Conservation (phyloP, 2,797 vertebrate genomes). For the Centroberyx gerrardi region DNA sequence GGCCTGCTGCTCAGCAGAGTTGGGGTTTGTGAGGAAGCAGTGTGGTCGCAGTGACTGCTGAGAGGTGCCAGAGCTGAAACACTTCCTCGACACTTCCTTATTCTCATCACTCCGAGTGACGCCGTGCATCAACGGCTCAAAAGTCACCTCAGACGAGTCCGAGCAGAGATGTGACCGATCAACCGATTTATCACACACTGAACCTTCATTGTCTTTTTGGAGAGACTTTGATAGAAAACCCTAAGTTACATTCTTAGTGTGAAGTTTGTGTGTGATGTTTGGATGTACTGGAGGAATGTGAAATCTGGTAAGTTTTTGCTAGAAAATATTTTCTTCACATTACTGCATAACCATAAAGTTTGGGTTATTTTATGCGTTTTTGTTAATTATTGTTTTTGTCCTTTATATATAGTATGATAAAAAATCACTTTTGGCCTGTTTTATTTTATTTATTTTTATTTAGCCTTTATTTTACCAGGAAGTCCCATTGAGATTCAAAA, state of each 20-base stretch:
- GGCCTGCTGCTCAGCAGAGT: conserved; percentile 9
- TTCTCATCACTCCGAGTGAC: conserved; percentile 23
- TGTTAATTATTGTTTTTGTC: neutral
- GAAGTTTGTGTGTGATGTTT: conserved; percentile 16
- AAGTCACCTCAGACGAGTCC: conserved; percentile 8
- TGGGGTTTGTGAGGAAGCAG: conserved; percentile 70
- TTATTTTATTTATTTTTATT: too few species aligned
- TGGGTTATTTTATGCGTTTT: neutral
- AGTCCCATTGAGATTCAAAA: too few species aligned
- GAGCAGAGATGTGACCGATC: conserved; percentile 35
- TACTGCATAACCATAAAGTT: neutral
- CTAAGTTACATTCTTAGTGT: neutral
- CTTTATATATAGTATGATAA: neutral
- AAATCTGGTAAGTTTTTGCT: conserved; percentile 33
- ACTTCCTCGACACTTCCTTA: conserved; percentile 73
- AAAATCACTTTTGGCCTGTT: too few species aligned
- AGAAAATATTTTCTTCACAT: neutral
- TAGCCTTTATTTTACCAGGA: too few species aligned
- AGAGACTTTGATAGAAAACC: neutral
- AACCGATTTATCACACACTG: neutral
- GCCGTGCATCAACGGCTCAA: conserved; percentile 26
- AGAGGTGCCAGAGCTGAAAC: conserved; percentile 46
- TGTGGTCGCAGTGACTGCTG: conserved; percentile 62
- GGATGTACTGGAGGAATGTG: conserved; percentile 8
- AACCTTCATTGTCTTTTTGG: neutral